A percentile compares a stretch with the other conserved stretches of the same genome.
Evolutionary conservation across 2,113 vertebrate species (phyloP).

Genomic region (Neolamprologus modestus): DNA sequence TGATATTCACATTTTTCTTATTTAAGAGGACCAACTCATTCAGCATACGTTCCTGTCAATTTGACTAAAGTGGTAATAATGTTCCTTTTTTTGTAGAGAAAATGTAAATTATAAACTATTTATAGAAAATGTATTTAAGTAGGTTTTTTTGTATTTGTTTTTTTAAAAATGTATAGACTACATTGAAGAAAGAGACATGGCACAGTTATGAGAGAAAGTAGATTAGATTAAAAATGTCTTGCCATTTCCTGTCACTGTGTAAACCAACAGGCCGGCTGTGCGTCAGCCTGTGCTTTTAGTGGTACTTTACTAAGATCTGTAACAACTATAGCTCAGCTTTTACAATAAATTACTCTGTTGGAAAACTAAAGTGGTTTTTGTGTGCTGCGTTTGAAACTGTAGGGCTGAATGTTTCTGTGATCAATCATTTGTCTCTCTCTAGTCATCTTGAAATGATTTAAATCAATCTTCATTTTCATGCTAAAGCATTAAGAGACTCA

Average conservation of each 20-base stretch:
- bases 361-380: background rate
- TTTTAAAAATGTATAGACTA: background rate
- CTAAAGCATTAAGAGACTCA: background rate
- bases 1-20: accelerated
- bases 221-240: background rate
- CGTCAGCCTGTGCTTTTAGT: background rate
- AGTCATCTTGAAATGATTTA: background rate
- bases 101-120: constrained; percentile 27
- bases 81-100: background rate
- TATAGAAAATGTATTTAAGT: constrained; percentile 34
- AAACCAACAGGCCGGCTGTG: background rate
- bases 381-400: background rate
- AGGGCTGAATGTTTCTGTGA: background rate
- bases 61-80: background rate
- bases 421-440: background rate
- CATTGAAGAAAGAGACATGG: background rate
- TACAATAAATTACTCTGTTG: constrained; percentile 24
- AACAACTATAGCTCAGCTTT: background rate
- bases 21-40: background rate
- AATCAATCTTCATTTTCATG: background rate
- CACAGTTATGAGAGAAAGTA: background rate
- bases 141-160: background rate
- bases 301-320: background rate
- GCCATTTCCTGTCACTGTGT: background rate
- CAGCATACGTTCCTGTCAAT: background rate